A percentile compares a stretch with the other conserved stretches of the same genome.
phyloP scores from a whole-genome alignment of 2,888 invertebrate species.

The Schizotus pectinicornis region DNA sequence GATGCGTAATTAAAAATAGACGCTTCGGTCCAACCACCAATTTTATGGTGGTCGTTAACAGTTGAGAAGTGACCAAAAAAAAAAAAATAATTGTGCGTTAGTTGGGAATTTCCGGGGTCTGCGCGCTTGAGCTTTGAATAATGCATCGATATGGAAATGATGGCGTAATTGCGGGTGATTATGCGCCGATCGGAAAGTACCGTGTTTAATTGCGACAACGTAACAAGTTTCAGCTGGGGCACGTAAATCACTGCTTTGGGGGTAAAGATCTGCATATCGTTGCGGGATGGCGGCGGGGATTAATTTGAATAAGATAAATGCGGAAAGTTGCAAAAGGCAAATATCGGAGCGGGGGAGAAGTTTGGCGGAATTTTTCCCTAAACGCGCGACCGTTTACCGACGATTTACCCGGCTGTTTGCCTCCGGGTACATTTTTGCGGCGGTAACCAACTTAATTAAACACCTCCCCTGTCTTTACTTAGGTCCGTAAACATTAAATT shows the following conservation, averaged over 20 bases:
- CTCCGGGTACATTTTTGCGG: conserved; percentile 11
- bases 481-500: conserved; percentile 23
- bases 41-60: not conserved
- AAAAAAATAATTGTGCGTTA: not conserved
- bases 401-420: conserved; percentile 1
- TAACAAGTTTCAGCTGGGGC: conserved; percentile 1
- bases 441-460: conserved; percentile 24
- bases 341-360: conserved; percentile 25
- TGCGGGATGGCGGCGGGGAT: conserved; percentile 33
- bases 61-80: not conserved
- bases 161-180: conserved; percentile 13
- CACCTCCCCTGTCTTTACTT: conserved; percentile 24
- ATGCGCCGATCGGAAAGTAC: not conserved
- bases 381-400: not conserved
- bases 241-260: conserved; percentile 12
- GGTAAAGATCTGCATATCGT: conserved; percentile 36
- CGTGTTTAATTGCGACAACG: not conserved
- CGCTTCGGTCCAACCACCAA: not conserved
- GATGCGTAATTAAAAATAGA: too few relatives aligned
- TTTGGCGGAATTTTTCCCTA: not conserved
- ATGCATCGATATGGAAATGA: conserved; percentile 18
- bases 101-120: not conserved
- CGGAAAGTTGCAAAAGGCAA: conserved; percentile 37
- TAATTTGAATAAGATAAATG: conserved; percentile 43
- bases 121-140: conserved; percentile 7